phyloP scores from a whole-genome alignment of 1,140 invertebrate species.

The Andrena cerasifolii region DNA sequence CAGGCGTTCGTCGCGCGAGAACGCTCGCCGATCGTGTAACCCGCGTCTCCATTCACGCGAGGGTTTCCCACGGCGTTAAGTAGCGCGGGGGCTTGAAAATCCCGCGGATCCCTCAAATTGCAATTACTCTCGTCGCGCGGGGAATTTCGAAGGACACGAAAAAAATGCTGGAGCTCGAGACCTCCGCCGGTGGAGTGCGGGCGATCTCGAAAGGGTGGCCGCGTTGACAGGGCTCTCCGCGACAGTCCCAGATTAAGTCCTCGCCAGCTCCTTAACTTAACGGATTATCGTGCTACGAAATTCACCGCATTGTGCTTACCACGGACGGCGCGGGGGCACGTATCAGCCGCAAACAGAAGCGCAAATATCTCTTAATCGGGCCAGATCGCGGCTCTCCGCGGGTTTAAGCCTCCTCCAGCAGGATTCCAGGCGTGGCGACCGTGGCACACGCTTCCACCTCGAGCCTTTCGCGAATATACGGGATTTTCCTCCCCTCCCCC shows the following conservation, averaged over 20 bases:
- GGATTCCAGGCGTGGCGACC: constrained; percentile 28
- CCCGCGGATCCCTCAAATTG: constrained; percentile 25
- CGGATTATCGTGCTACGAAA: constrained; percentile 52
- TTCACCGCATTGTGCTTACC: constrained; percentile 47
- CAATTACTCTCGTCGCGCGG: constrained; percentile 31
- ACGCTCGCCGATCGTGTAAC: constrained; percentile 4
- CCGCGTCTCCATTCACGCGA: background rate
- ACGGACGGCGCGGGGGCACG: background rate
- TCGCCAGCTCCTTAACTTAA: constrained; percentile 47
- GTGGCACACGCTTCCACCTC: background rate
- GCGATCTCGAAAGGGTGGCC: background rate
- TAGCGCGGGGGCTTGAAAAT: background rate
- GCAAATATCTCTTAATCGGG: constrained; percentile 50
- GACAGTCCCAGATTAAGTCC: constrained; percentile 24
- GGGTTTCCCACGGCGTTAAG: background rate
- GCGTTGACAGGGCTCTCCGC: background rate
- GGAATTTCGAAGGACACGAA: constrained; percentile 2
- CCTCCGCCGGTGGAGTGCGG: background rate
- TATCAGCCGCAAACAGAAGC: background rate
- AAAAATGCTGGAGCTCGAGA: constrained; percentile 15
- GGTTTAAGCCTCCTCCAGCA: constrained; percentile 52
- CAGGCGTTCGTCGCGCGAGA: background rate
- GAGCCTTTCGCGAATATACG: background rate
- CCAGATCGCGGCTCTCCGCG: constrained; percentile 31
- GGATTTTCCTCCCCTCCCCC: background rate